Conservation (phyloP, 1,140 invertebrate species). For the Polypedilum pembai region DNA sequence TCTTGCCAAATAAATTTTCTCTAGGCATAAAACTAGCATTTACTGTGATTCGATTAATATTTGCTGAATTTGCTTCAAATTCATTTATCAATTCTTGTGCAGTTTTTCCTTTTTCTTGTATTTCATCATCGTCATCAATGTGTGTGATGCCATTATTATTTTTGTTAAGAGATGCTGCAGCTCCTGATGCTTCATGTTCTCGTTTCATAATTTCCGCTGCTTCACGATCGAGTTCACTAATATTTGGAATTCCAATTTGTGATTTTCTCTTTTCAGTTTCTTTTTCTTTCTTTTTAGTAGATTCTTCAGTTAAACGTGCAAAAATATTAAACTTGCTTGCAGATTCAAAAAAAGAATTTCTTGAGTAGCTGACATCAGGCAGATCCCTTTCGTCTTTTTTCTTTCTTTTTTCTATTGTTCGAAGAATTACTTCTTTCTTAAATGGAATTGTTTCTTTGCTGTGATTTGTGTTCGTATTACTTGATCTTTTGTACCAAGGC, state of each 20-base stretch:
- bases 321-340: slow-evolving; percentile 29
- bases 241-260: slow-evolving; percentile 58
- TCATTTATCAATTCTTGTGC: slow-evolving; percentile 54
- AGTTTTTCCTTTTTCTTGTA: slow-evolving; percentile 44
- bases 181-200: slow-evolving; percentile 45
- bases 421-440: slow-evolving; percentile 33
- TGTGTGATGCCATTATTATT: slow-evolving; percentile 32
- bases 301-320: slow-evolving; percentile 7
- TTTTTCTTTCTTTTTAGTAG: slow-evolving; percentile 36
- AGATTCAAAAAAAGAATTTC: slow-evolving; percentile 40
- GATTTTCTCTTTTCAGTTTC: slow-evolving; percentile 50
- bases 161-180: slow-evolving; percentile 35
- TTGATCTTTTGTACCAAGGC: slow-evolving; percentile 57
- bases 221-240: slow-evolving; percentile 71
- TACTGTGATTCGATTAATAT: slow-evolving; percentile 50
- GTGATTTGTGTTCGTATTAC: slow-evolving; percentile 31
- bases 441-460: slow-evolving; percentile 32
- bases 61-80: slow-evolving; percentile 53
- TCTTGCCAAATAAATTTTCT: slow-evolving; percentile 29
- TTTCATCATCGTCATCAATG: slow-evolving; percentile 40
- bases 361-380: slow-evolving; percentile 37
- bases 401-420: slow-evolving; percentile 34
- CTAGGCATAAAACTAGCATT: slow-evolving; percentile 45
- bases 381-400: slow-evolving; percentile 35
- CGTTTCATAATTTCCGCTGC: slow-evolving; percentile 63